A percentile compares a stretch with the other conserved stretches of the same genome.
Evolutionary conservation across 1,140 invertebrate species (phyloP).

Genomic region (Euschistus heros): DNA sequence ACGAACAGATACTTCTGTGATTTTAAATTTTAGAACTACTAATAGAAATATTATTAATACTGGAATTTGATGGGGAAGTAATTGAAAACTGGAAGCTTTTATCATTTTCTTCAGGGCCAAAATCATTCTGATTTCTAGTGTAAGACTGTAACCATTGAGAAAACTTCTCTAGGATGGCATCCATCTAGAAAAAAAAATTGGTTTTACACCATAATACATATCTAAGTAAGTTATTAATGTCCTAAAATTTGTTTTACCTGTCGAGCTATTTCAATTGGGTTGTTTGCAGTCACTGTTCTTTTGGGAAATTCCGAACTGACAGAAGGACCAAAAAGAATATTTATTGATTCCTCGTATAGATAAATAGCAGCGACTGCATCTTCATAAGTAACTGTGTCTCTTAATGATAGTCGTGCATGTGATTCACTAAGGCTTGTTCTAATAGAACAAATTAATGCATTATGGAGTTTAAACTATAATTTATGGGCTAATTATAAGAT

Average conservation of each 20-base stretch:
- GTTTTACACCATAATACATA: background rate
- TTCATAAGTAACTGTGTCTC: constrained; percentile 23
- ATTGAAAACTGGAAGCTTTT: no score
- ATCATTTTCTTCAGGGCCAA: background rate
- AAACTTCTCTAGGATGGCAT: background rate
- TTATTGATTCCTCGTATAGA: constrained; percentile 29
- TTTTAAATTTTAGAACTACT: no score
- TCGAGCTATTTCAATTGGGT: background rate
- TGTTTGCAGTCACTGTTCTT: background rate
- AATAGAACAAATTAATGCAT: background rate
- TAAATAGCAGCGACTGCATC: constrained; percentile 28
- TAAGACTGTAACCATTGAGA: constrained; percentile 2
- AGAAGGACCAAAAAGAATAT: constrained; percentile 2
- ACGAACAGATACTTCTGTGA: no score
- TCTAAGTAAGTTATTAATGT: background rate
- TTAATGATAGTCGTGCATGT: constrained; percentile 27
- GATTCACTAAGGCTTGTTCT: constrained; percentile 29
- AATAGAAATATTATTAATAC: no score
- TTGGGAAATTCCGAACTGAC: background rate
- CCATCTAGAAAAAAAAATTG: background rate
- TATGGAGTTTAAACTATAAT: background rate
- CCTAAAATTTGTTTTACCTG: background rate
- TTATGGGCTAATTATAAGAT: no score
- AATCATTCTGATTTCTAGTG: background rate
- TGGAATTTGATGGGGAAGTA: no score